Conservation (phyloP, 30 jellyfish, hydroid and myxozoan genomes). For the Hydractinia symbiolongicarpus region DNA sequence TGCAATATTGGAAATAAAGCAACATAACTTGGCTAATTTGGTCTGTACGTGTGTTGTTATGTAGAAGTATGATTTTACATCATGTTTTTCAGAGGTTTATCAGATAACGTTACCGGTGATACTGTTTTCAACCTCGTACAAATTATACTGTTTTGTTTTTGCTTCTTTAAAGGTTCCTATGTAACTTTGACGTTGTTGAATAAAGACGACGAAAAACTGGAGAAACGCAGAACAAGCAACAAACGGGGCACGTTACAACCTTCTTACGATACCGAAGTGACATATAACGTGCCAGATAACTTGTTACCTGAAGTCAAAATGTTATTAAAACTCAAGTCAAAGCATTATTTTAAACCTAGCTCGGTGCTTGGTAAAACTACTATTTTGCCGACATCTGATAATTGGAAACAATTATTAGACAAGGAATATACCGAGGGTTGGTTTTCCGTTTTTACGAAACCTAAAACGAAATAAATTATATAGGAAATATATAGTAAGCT, state of each 20-base stretch:
- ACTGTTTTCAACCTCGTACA: neutral
- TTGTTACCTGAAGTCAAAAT: conserved; percentile 65
- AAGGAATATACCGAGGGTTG: conserved; percentile 51
- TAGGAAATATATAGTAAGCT: too few species aligned
- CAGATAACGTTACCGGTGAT: neutral
- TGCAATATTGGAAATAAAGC: too few species aligned
- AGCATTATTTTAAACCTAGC: conserved; percentile 37
- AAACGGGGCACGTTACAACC: conserved; percentile 72
- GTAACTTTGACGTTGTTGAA: conserved; percentile 61
- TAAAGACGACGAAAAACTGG: conserved; percentile 46
- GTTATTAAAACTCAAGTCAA: conserved; percentile 43
- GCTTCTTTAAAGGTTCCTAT: conserved; percentile 51
- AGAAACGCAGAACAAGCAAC: conserved; percentile 49
- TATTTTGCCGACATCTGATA: conserved; percentile 44
- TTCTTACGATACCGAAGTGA: conserved; percentile 41
- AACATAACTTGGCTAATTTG: too few species aligned
- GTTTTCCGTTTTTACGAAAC: conserved; percentile 66
- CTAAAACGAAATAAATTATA: conserved; percentile 20
- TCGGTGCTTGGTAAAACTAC: conserved; percentile 47
- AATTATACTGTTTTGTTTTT: neutral
- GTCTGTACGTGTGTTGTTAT: neutral
- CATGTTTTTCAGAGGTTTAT: neutral
- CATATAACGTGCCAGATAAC: conserved; percentile 58
- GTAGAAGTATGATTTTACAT: neutral
- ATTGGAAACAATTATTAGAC: conserved; percentile 64